Evolutionary conservation across 2,888 invertebrate species (phyloP), one percentile per base, ranked within the genome.

Genomic region (Phytoseiulus persimilis): DNA sequence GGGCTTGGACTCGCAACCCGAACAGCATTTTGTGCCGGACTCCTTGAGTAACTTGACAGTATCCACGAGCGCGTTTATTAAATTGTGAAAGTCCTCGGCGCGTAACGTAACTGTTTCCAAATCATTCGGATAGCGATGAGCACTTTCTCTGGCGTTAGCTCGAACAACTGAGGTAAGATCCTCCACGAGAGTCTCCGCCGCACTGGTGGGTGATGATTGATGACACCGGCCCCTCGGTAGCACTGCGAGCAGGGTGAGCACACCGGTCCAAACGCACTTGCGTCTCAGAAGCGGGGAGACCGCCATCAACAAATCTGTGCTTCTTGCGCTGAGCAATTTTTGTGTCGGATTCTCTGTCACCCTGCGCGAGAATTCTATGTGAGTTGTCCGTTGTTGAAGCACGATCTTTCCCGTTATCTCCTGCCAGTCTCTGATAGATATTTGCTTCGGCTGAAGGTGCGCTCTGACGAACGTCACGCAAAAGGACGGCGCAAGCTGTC

Each of bases 21-120:
- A n/a, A 31, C 87, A 87, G 23, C 87, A 87, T 87, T 87, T 87
- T 23, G 87, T 87, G 28, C 87, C 39, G 11, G 87, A 87, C 45
- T 45, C 39, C 33, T 33, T 32, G 39, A 87, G 45, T n/a, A 39
- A 87, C 45, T 87, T n/a, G 39, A 87, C 33, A 14, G 87, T 87
- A 87, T 87, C 87, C n/a, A 87, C 87, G 6, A 87, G 87, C 31
- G 32, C 23, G 39, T 87, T 33, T 2, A 87, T 87, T 31, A 87
- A 31, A 39, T 45, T 33, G 33, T 87, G 87, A 23, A 87, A 87
- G 45, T 87, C 87, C 23, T 33, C 23, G 1, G 87, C 87, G 45
- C 45, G 6, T 31, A 87, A 33, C 32, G 87, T 87, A 28, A 87
- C 87, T n/a, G 87, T 87, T 9, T 65, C 18, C 39, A 9, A 39